These are phyloP conservation scores for Aphidius gifuensis DNA, from an alignment of 1,140 invertebrate species.

Conservation along the genomic window DNA sequence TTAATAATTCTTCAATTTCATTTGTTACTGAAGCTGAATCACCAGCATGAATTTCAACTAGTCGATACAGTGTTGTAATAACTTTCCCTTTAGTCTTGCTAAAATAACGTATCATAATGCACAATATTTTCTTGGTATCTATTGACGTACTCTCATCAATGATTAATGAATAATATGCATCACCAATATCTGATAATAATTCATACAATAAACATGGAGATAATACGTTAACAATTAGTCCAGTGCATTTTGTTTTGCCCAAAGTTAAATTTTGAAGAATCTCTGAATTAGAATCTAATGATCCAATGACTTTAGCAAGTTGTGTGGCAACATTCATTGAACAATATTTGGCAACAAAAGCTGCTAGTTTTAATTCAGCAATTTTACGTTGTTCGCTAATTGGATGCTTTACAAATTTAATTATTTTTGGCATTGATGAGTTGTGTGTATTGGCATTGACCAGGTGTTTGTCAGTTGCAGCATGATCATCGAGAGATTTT, in stretches of 20 bases:
- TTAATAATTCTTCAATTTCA: no score
- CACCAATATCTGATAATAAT: constrained; percentile 18
- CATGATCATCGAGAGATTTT: constrained; percentile 10
- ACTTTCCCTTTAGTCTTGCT: constrained; percentile 19
- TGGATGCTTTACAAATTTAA: no score
- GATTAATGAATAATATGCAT: constrained; percentile 19
- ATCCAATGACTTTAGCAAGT: constrained; percentile 1
- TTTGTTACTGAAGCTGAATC: constrained; percentile 18
- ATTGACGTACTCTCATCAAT: constrained; percentile 24
- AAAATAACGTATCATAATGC: constrained; percentile 25
- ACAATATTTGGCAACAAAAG: constrained; percentile 5
- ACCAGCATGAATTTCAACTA: constrained; percentile 28
- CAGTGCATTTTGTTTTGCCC: constrained; percentile 16
- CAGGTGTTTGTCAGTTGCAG: constrained; percentile 16
- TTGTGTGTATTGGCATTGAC: background rate
- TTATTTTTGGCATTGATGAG: no score
- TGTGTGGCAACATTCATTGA: constrained; percentile 6
- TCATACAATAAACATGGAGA: constrained; percentile 20
- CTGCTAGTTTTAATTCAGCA: constrained; percentile 13
- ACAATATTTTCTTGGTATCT: constrained; percentile 22
- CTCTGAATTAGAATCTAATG: constrained; percentile 3
- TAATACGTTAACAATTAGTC: constrained; percentile 18
- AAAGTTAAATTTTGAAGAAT: constrained; percentile 1
- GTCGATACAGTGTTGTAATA: constrained; percentile 28
- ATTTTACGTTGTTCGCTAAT: constrained; percentile 8